phyloP scores from a whole-genome alignment of 2,797 vertebrate species.

The Orientallactaga sibirica region DNA sequence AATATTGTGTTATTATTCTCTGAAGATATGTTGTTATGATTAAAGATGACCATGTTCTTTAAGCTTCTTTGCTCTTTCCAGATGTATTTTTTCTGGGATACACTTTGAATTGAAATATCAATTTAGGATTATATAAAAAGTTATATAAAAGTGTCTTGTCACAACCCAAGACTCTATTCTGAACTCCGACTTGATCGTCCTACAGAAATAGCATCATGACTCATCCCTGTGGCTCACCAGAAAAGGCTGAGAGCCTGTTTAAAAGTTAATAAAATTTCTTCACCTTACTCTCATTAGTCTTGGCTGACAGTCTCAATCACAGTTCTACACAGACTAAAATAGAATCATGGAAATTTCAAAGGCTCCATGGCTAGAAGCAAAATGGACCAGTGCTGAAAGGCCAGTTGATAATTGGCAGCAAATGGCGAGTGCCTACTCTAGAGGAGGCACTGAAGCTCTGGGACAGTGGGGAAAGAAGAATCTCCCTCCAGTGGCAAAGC shows the following conservation, averaged over 20 bases:
- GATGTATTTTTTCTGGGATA: conserved; percentile 39
- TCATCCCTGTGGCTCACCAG: conserved; percentile 68
- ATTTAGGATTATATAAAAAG: conserved; percentile 75
- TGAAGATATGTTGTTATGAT: not conserved
- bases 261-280: conserved; percentile 80
- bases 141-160: conserved; percentile 75
- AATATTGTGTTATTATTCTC: not conserved
- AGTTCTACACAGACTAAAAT: conserved; percentile 65
- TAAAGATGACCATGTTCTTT: conserved; percentile 12
- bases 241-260: conserved; percentile 65
- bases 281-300: conserved; percentile 75
- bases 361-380: conserved; percentile 57
- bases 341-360: conserved; percentile 75
- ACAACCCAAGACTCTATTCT: conserved; percentile 76
- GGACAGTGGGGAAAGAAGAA: not conserved
- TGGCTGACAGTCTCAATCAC: conserved; percentile 76
- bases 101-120: conserved; percentile 58
- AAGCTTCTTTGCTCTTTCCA: conserved; percentile 4
- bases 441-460: not conserved
- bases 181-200: conserved; percentile 69
- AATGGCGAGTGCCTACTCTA: not conserved
- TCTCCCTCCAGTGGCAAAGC: not conserved
- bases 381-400: not conserved
- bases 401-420: not conserved
- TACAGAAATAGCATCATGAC: conserved; percentile 72